These are phyloP conservation scores for Acanthis flammea DNA, from an alignment of 2,797 vertebrate genomes.

Conservation along the genomic window DNA sequence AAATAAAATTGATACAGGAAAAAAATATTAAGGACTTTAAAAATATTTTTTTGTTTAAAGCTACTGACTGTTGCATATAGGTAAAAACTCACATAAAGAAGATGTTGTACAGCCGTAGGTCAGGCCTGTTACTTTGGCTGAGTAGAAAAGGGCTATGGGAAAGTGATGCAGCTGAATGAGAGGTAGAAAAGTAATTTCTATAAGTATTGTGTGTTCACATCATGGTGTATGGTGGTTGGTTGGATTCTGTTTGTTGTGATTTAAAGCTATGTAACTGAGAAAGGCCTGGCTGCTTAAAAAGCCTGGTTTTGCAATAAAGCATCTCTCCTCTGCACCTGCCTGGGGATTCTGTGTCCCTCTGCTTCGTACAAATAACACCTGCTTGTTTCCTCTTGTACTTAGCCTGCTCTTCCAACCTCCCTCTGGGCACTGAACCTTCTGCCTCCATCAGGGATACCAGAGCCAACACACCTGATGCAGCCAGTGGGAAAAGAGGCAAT, in stretches of 20 bases:
- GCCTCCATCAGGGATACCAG: not conserved
- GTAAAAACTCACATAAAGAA: not conserved
- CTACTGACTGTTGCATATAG: not conserved
- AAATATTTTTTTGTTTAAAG: not conserved
- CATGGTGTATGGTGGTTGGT: accelerated
- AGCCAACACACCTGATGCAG: not conserved
- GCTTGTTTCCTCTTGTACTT: not conserved
- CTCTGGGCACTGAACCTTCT: not conserved
- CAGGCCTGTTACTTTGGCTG: not conserved
- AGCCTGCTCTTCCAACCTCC: not conserved
- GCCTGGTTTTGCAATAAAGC: not conserved
- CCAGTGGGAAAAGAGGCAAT: not conserved
- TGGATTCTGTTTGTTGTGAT: not conserved
- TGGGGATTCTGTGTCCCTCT: accelerated
- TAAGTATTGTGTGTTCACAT: not conserved
- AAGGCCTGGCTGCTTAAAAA: not conserved
- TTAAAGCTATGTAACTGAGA: not conserved
- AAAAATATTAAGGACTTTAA: not conserved
- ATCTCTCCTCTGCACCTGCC: not conserved
- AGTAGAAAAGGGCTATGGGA: not conserved
- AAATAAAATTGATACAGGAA: not conserved
- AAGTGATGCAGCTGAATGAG: too few species aligned
- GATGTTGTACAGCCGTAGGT: not conserved
- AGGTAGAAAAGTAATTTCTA: not conserved
- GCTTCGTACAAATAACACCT: not conserved